Base-by-base conservation (phyloP, 2,888 invertebrate genomes). In the Ptychoptera albimana region DNA sequence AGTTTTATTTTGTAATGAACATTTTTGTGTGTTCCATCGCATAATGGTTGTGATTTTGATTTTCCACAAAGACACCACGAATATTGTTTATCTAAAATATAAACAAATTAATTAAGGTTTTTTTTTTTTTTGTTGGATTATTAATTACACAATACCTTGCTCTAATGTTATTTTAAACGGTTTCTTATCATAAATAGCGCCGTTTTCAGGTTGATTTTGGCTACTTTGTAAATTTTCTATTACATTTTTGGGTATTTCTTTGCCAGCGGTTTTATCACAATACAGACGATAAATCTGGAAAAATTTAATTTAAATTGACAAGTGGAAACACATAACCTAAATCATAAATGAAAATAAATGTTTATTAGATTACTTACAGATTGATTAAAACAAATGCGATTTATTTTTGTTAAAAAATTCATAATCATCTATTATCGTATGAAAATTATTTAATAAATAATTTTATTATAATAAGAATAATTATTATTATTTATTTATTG, bases 41-140 rank as follows among this genome's bases (percentile, higher is more conserved):
- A 98, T 37, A 97, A 70, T 0, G 97, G 97, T 70, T 97, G 94
- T 16, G 66, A 75, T 58, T 87, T 84, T 48, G 94, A 94, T 51
- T 80, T 77, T 1, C 98, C 98, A 65, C 97, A 98, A 1, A 85
- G 67, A 61, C 97, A 98, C 94, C 96, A 98, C 29, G 73, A 64
- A 62, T 94, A 94, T 23, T 23, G 23, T 23, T 23, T 23, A 23
- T 23, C 23, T 23, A 23, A 23, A 23, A 23, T 23, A 23, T 23
- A 23, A 23, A 57, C 48, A 41, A 58, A 55, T 37, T 16, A 45
- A n/a, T n/a, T 40, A 44, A 14, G 7, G 12, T 14, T 36, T 7
- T 31, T 36, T 34, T 32, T 36, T 4, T 16, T 39, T 39, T 11
- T 32, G 36, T 37, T 16, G 4, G 3, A 37, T 38, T 23, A 30